These are phyloP conservation scores for Alca torda DNA, from an alignment of 2,797 vertebrate species.

Conservation along the genomic window DNA sequence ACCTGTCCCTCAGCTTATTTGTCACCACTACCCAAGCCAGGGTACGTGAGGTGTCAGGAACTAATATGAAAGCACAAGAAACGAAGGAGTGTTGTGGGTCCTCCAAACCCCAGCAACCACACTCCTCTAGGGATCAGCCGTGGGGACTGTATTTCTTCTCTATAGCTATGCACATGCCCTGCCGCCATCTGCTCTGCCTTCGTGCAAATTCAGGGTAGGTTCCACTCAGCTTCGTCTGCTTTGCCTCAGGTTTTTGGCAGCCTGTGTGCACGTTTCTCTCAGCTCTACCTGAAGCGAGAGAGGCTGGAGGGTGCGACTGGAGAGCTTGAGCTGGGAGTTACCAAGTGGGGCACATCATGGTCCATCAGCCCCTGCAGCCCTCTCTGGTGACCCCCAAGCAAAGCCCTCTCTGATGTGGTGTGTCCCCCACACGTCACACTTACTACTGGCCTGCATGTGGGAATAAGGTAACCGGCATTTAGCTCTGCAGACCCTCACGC, in stretches of 20 bases:
- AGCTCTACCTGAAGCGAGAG: background rate
- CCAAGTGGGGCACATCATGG: accelerated
- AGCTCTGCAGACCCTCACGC: background rate
- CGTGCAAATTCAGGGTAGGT: background rate
- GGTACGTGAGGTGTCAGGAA: background rate
- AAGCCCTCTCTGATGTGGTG: accelerated
- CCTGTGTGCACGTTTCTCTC: accelerated
- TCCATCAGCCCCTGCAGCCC: background rate
- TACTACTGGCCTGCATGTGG: background rate
- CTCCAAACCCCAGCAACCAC: background rate
- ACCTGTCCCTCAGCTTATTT: background rate
- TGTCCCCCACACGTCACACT: too few relatives aligned
- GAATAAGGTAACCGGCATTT: background rate
- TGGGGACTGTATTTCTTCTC: background rate
- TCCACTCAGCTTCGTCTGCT: background rate
- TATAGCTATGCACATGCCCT: accelerated
- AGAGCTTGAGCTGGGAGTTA: background rate
- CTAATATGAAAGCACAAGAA: background rate
- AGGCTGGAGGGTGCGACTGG: background rate
- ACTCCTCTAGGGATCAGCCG: background rate
- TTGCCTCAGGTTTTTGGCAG: background rate
- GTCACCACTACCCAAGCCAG: background rate
- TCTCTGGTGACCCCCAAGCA: background rate
- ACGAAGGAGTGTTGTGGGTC: background rate
- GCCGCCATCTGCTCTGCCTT: background rate